A percentile compares a stretch with the other conserved stretches of the same genome.
phyloP scores from a whole-genome alignment of 1,140 invertebrate species.

The Eupeodes corollae region DNA sequence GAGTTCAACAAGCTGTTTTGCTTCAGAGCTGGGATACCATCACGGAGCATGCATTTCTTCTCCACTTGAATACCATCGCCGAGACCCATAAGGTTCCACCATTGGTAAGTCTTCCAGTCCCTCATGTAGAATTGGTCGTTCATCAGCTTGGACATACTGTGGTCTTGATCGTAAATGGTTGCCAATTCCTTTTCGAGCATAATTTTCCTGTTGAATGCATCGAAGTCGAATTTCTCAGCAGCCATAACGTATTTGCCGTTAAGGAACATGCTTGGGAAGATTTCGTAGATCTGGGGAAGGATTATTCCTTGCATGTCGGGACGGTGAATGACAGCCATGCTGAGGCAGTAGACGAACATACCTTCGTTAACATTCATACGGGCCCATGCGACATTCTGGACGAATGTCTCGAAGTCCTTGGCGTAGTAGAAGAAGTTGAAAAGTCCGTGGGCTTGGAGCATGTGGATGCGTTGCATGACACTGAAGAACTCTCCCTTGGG shows the following conservation, averaged over 20 bases:
- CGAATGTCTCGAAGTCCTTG: constrained; percentile 49
- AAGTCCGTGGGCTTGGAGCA: constrained; percentile 44
- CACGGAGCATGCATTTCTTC: too few species aligned
- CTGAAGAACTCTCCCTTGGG: constrained; percentile 47
- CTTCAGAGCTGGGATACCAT: too few species aligned
- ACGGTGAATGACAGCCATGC: constrained; percentile 42
- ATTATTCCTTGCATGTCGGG: constrained; percentile 41
- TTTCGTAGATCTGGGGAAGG: constrained; percentile 47
- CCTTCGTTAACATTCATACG: constrained; percentile 43
- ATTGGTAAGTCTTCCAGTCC: constrained; percentile 2
- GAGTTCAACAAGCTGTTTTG: too few species aligned
- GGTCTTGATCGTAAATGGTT: too few species aligned
- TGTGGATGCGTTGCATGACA: constrained; percentile 42
- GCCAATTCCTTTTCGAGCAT: constrained; percentile 3
- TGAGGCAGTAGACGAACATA: constrained; percentile 43
- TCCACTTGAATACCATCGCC: too few species aligned
- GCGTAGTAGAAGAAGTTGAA: constrained; percentile 54
- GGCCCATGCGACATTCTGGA: constrained; percentile 45
- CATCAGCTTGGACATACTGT: neutral
- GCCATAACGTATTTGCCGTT: constrained; percentile 18
- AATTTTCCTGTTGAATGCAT: neutral
- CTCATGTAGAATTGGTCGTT: neutral
- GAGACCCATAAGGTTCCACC: too few species aligned
- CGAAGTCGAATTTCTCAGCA: constrained; percentile 1
- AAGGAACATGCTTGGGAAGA: constrained; percentile 45